These are phyloP conservation scores for Nothobranchius kuhntae DNA, from an alignment of 2,113 vertebrate genomes.

Conservation along the genomic window DNA sequence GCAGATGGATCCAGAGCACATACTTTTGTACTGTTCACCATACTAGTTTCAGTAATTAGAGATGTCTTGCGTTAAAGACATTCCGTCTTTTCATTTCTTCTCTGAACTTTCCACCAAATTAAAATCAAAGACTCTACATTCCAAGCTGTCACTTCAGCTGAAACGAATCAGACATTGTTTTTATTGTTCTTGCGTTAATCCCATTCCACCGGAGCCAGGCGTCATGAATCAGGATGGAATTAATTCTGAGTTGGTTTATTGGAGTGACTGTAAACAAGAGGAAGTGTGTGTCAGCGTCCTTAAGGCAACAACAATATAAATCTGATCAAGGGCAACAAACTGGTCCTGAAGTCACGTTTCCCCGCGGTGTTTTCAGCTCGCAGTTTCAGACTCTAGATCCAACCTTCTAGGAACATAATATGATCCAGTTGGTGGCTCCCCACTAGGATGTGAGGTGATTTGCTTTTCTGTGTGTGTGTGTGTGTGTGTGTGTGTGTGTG, in stretches of 20 bases:
- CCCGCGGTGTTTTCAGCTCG: neutral
- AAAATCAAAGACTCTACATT: neutral
- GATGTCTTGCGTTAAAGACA: no score
- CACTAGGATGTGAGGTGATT: constrained; percentile 22
- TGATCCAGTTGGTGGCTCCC: constrained; percentile 39
- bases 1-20: no score
- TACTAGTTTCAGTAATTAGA: no score
- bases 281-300: neutral
- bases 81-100: constrained; percentile 9
- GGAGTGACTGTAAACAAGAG: neutral
- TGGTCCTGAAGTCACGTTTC: constrained; percentile 19
- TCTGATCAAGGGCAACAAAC: constrained; percentile 7
- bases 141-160: neutral
- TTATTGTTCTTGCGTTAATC: neutral
- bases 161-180: constrained; percentile 1
- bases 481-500: constrained; percentile 10
- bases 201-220: neutral
- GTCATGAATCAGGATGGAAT: constrained; percentile 1
- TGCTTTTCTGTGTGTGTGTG: constrained; percentile 37
- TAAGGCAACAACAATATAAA: neutral
- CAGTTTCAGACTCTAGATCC: constrained; percentile 6
- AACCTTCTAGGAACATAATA: constrained; percentile 31
- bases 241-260: neutral
- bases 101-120: neutral
- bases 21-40: no score